Base-by-base conservation (phyloP, 2,797 vertebrate species). In the Lacerta viridis region DNA sequence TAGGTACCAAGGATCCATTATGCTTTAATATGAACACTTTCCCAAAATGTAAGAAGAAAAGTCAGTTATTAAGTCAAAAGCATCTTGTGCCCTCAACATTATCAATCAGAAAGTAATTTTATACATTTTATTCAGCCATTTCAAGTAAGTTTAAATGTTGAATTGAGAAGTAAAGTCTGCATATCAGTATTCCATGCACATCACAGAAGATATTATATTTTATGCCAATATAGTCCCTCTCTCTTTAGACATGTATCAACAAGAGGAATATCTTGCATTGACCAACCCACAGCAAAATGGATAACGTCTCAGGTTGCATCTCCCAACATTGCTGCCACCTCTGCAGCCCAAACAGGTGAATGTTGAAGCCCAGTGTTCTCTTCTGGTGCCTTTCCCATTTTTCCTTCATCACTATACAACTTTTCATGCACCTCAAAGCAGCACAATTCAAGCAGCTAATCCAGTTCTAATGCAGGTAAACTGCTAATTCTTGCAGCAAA, bases 71-170 rank as follows among this genome's bases (percentile, higher is more conserved):
- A 50, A 75, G 66, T 46, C 33, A 82, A 39, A 39, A 29, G 23
- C 33, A 81, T 81, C 39, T 11, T 68, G 59, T 20, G n/a, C 27
- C 1, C n/a, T 1, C 2, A 39, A 89, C 75, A 78, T 0, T 55
- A 55, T 27, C 6, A 81, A 90, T 80, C 79, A 80, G 18, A 80
- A 61, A 91, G 85, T 66, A 18, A 93, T 0, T 71, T 72, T 75
- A 77, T 72, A 69, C 27, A 59, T n/a, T 27, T 43, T 29, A 41
- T n/a, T 80, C 61, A 18, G 83, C 23, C 80, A 84, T 85, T 55
- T 11, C 11, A 84, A 27, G n/a, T 4, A 68, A 71, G 25, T 8
- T 55, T 55, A 36, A 84, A 85, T 29, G 27, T 6, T 66, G 55
- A 7, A 6, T 61, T 36, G 25, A 84, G 11, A 43, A 64, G 55